A percentile compares a stretch with the other conserved stretches of the same genome.
Evolutionary conservation across 2,113 vertebrate genomes (phyloP).

Genomic region (Sylvilagus bachmani): DNA sequence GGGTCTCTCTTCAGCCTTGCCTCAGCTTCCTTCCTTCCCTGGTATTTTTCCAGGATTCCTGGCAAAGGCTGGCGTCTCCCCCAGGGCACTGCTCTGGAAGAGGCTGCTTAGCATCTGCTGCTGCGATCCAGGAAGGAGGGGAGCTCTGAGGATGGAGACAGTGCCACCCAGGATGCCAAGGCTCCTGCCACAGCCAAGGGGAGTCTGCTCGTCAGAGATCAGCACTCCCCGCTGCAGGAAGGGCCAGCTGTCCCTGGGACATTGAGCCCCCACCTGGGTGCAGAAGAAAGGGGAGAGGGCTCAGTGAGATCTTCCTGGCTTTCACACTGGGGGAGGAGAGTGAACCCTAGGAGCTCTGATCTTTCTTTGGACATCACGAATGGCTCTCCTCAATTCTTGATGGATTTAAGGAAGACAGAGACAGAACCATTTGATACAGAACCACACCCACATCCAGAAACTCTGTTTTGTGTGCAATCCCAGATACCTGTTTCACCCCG

Average conservation of each 20-base stretch:
- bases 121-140: background rate
- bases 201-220: background rate
- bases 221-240: background rate
- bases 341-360: background rate
- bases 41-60: conserved; percentile 70
- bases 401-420: background rate
- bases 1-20: background rate
- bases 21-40: background rate
- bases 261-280: background rate
- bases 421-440: background rate
- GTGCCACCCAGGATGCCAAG: background rate
- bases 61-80: conserved; percentile 65
- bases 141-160: background rate
- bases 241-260: background rate
- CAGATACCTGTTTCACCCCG: background rate
- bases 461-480: background rate
- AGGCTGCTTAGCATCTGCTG: conserved; percentile 20
- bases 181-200: background rate
- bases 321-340: background rate
- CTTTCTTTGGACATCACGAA: background rate
- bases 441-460: background rate
- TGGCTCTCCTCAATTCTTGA: background rate
- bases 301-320: background rate
- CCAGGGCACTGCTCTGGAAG: conserved; percentile 1
- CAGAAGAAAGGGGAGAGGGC: background rate